Conservation (phyloP, 2,113 vertebrate genomes). For the Chaenocephalus aceratus region DNA sequence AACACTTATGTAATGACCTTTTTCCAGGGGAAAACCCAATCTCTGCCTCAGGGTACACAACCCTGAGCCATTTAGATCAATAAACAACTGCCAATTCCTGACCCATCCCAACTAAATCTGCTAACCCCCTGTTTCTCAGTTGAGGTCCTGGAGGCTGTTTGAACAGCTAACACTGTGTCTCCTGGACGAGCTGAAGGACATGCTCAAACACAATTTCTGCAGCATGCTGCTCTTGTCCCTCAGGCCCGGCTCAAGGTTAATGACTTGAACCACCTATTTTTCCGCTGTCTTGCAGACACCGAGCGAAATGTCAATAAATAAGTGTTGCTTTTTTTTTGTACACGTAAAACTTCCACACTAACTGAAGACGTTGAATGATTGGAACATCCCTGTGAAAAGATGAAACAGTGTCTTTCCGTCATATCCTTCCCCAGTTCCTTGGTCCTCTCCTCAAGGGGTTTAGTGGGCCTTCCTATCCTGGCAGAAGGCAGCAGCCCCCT, state of each 20-base stretch:
- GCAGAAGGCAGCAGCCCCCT: constrained; percentile 55
- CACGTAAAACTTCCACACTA: neutral
- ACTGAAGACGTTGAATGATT: neutral
- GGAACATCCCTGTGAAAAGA: neutral
- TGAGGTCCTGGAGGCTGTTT: constrained; percentile 50
- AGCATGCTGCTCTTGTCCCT: constrained; percentile 61
- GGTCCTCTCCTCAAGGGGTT: constrained; percentile 27
- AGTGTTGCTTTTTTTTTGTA: neutral
- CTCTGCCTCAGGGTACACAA: neutral
- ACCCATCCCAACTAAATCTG: constrained; percentile 50
- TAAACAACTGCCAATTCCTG: constrained; percentile 24
- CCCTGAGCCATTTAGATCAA: constrained; percentile 41
- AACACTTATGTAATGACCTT: constrained; percentile 40
- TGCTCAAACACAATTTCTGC: constrained; percentile 51
- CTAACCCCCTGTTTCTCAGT: constrained; percentile 37
- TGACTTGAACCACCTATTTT: constrained; percentile 45
- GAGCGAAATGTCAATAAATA: neutral
- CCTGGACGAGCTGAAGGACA: constrained; percentile 22
- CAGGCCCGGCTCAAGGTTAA: constrained; percentile 66
- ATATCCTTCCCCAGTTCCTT: constrained; percentile 14
- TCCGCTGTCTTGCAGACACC: constrained; percentile 17
- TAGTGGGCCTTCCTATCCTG: constrained; percentile 38
- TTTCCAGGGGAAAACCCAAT: constrained; percentile 26
- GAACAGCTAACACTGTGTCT: constrained; percentile 37
- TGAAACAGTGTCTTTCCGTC: constrained; percentile 6